These are phyloP conservation scores for Corythoichthys intestinalis DNA, from an alignment of 2,113 vertebrate species.

Conservation along the genomic window DNA sequence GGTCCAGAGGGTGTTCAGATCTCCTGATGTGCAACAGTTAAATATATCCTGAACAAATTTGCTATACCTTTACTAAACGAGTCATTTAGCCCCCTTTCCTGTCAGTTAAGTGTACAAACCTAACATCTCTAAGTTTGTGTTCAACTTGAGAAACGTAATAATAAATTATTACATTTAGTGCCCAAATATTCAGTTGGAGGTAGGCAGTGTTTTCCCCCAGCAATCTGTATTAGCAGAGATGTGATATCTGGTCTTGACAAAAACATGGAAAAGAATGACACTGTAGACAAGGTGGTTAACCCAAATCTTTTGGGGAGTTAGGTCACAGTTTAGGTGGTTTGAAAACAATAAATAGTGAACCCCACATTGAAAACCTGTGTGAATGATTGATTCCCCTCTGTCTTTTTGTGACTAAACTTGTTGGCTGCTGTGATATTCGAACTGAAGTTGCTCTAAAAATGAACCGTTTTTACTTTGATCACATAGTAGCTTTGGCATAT, in stretches of 20 bases:
- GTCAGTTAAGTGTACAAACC: constrained; percentile 56
- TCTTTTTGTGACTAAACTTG: too few relatives aligned
- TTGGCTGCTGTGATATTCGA: too few relatives aligned
- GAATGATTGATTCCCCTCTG: constrained; percentile 29
- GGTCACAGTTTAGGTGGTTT: constrained; percentile 92
- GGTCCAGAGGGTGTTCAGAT: constrained; percentile 40
- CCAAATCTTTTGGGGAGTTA: constrained; percentile 78
- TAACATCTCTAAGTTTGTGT: constrained; percentile 81
- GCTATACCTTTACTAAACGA: constrained; percentile 78
- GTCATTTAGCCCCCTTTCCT: constrained; percentile 64
- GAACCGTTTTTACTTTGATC: too few relatives aligned
- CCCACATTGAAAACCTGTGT: constrained; percentile 66
- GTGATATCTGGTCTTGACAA: constrained; percentile 84
- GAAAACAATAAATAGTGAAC: constrained; percentile 99
- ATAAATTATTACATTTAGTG: constrained; percentile 91
- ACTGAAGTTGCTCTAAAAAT: too few relatives aligned
- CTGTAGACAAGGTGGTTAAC: constrained; percentile 82
- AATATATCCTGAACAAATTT: constrained; percentile 82
- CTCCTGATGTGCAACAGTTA: constrained; percentile 64
- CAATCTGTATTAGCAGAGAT: constrained; percentile 98
- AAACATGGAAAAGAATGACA: constrained; percentile 65
- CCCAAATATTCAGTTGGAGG: constrained; percentile 95
- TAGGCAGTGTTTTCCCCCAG: constrained; percentile 89
- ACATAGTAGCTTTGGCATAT: constrained; percentile 13
- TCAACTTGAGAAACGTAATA: constrained; percentile 93